Conservation (phyloP, 2,888 invertebrate genomes). For the Amblyteles armatorius region DNA sequence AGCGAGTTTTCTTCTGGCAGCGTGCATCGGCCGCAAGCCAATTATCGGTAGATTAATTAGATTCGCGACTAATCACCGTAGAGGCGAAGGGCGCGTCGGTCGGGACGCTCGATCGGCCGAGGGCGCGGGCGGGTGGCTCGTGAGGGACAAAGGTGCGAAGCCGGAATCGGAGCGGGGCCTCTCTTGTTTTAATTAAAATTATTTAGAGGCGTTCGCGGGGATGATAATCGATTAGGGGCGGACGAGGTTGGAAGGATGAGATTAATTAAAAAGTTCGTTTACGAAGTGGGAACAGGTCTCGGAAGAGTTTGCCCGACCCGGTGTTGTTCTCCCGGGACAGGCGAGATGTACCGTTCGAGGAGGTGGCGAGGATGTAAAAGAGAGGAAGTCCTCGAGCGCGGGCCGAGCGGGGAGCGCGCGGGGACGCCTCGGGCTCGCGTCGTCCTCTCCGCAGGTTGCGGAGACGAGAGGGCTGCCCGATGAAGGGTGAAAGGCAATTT, state of each 20-base stretch:
- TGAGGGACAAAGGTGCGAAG: not conserved
- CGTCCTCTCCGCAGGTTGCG: not conserved
- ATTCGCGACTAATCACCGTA: constrained; percentile 23
- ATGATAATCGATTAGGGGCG: constrained; percentile 79
- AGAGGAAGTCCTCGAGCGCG: constrained; percentile 25
- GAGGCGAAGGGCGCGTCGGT: not conserved
- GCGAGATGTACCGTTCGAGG: constrained; percentile 21
- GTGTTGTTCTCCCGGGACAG: constrained; percentile 41
- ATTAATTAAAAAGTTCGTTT: constrained; percentile 79
- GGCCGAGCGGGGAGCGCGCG: not conserved
- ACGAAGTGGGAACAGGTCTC: constrained; percentile 56
- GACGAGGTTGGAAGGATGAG: constrained; percentile 78
- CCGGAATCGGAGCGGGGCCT: constrained; percentile 17
- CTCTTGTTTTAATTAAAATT: constrained; percentile 81
- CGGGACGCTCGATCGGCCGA: constrained; percentile 14
- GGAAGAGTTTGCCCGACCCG: not conserved
- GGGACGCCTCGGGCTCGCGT: not conserved
- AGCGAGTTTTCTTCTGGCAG: not conserved
- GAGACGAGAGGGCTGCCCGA: constrained; percentile 42
- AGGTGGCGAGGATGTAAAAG: constrained; percentile 13
- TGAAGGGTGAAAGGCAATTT: constrained; percentile 69
- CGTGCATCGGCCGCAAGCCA: constrained; percentile 14
- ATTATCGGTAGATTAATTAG: constrained; percentile 46
- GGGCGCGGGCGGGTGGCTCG: not conserved
- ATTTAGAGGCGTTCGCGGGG: constrained; percentile 76